Base-by-base conservation (phyloP, 2,797 vertebrate species). In the Dromococcyx pavoninus region DNA sequence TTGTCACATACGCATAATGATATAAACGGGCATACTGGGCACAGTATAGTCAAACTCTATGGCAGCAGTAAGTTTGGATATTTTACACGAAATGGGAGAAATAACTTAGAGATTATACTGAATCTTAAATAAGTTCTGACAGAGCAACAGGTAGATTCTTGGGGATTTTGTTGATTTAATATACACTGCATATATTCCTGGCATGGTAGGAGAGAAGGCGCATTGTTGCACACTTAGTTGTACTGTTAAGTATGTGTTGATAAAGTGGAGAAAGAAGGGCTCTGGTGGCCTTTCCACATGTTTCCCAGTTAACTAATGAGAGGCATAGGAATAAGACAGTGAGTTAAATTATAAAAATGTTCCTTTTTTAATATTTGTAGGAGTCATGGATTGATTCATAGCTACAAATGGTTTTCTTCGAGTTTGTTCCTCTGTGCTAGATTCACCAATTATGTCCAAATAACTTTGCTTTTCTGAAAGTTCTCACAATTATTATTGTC, bases 201-300 rank as follows among this genome's bases (percentile, higher is more conserved):
- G 1, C 33, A 6, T 17, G 15, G 30, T 10, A 56, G 5, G 4
- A 41, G 3, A 57, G 15, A 8, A 3, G 21, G 39, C 8, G 15
- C 3, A 11, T 16, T 50, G 7, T 27, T 78, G 43, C 16, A 70
- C 41, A 32, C 8, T 51, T 62, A 67, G 17, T 54, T 30, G 11
- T 35, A 58, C 7, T 50, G 4, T 24, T 39, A 13, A 28, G 0
- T 2, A 18, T 9, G 30, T 75, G 13, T 39, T 62, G 22, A 67
- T 43, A 46, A 61, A 54, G 16, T 1, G 0, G 18, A 22, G 30
- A 48, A 61, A 66, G 24, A 44, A 57, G 1, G 21, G 4, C 39
- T 12, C 9, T 48, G 2, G 27, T 32, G 14, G 5, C 33, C 4
- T 51, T 62, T 43, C 27, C 11, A 53, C 4, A 14, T 13, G 19